Percentiles rank a stretch among this genome's conserved stretches.
Conservation (phyloP, 2,888 invertebrate genomes). For the Nomada hirtipes region DNA sequence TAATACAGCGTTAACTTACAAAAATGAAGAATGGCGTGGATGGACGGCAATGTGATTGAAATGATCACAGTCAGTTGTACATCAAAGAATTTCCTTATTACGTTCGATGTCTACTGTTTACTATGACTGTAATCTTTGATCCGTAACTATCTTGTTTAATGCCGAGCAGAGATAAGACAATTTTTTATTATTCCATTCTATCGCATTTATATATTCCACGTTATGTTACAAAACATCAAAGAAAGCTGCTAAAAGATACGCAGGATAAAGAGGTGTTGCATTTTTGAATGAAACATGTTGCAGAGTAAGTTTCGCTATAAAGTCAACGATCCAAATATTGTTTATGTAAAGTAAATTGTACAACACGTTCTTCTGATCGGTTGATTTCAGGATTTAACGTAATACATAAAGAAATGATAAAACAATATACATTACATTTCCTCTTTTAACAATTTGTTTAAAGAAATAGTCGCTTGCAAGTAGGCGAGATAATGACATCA, state of each 20-base stretch:
- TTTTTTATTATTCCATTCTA: background rate
- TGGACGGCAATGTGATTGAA: too few relatives aligned
- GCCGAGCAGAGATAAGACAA: constrained; percentile 9
- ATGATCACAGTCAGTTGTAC: too few relatives aligned
- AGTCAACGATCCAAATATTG: background rate
- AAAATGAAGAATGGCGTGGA: too few relatives aligned
- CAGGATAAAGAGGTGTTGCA: constrained; percentile 1
- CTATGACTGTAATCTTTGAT: constrained; percentile 8
- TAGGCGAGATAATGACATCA: constrained; percentile 41
- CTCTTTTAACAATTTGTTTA: background rate
- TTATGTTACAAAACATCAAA: constrained; percentile 5
- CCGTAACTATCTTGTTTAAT: background rate
- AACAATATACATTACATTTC: background rate
- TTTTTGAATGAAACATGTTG: background rate
- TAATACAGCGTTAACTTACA: too few relatives aligned
- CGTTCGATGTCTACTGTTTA: too few relatives aligned
- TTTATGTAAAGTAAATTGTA: background rate
- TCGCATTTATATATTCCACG: background rate
- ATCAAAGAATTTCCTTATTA: too few relatives aligned
- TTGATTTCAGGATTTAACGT: background rate
- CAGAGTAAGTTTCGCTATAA: background rate
- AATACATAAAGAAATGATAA: background rate
- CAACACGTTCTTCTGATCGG: background rate
- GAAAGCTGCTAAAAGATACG: background rate
- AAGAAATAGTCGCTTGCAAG: background rate